phyloP scores from a whole-genome alignment of 1,140 invertebrate genomes.

The Drosophila auraria region DNA sequence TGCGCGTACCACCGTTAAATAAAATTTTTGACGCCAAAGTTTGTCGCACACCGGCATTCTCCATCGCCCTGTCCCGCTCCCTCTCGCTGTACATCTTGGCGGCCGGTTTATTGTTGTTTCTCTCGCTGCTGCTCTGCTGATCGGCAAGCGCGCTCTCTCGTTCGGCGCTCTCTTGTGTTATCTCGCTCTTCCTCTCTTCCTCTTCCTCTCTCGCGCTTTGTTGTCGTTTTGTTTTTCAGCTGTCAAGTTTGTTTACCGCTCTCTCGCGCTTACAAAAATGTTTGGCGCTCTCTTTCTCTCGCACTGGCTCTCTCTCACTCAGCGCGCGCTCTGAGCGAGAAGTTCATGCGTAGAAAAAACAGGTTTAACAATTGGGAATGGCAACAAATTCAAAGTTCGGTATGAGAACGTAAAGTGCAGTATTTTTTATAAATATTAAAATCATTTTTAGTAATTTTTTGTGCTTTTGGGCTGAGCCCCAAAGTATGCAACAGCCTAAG shows the following conservation, averaged over 20 bases:
- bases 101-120: conserved; percentile 46
- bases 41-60: conserved; percentile 32
- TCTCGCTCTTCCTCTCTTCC: conserved; percentile 12
- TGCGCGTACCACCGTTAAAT: conserved; percentile 81
- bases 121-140: conserved; percentile 21
- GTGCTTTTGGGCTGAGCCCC: conserved; percentile 2
- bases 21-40: conserved; percentile 49
- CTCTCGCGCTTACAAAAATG: conserved; percentile 52
- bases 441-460: neutral
- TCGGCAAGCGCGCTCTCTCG: conserved; percentile 22
- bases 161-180: conserved; percentile 33
- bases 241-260: conserved; percentile 42
- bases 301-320: conserved; percentile 41
- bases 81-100: conserved; percentile 60
- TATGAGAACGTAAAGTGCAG: conserved; percentile 34
- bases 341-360: conserved; percentile 31
- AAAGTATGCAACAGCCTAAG: conserved; percentile 51
- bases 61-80: conserved; percentile 22
- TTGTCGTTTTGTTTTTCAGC: conserved; percentile 25
- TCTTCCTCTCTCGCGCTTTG: conserved; percentile 15
- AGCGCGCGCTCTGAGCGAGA: conserved; percentile 39
- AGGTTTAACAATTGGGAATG: conserved; percentile 11
- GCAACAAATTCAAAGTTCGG: conserved; percentile 9
- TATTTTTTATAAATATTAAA: conserved; percentile 16
- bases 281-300: conserved; percentile 29